These are phyloP conservation scores for Stegana nigrithorax DNA, from an alignment of 2,888 invertebrate genomes.

Conservation along the genomic window DNA sequence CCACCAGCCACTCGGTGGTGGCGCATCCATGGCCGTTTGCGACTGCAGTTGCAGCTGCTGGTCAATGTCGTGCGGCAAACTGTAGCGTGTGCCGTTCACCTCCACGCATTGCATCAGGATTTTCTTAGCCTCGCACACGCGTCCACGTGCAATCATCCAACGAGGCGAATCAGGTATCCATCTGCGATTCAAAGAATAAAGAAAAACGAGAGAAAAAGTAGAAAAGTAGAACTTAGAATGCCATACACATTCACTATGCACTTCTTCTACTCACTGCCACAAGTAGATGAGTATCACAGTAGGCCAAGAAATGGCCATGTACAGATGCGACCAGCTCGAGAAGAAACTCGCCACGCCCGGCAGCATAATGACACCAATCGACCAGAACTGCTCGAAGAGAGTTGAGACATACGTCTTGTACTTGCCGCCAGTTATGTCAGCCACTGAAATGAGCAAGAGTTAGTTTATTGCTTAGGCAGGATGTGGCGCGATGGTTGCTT, in stretches of 20 bases:
- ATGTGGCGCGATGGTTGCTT: too few relatives aligned
- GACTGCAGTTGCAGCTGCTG: conserved; percentile 67
- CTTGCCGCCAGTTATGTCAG: conserved; percentile 68
- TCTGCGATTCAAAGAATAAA: conserved; percentile 38
- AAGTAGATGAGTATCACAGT: conserved; percentile 68
- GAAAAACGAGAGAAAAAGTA: background rate
- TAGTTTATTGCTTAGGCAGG: too few relatives aligned
- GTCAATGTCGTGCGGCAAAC: conserved; percentile 67
- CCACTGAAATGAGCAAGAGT: conserved; percentile 54
- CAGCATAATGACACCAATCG: conserved; percentile 69
- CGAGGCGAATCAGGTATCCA: conserved; percentile 70
- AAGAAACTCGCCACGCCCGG: conserved; percentile 69
- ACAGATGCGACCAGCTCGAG: conserved; percentile 69
- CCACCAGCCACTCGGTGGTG: conserved; percentile 67
- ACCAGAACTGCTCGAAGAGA: conserved; percentile 70
- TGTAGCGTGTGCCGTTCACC: conserved; percentile 65
- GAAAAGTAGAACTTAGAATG: background rate
- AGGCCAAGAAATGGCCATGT: conserved; percentile 69
- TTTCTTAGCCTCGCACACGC: conserved; percentile 66
- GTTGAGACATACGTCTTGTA: conserved; percentile 66
- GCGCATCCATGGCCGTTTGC: conserved; percentile 64
- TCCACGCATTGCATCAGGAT: conserved; percentile 66
- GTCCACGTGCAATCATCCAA: conserved; percentile 69
- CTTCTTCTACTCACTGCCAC: conserved; percentile 61
- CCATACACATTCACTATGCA: background rate